Conservation (phyloP, 1,140 invertebrate species). For the Rhizoglyphus robini region DNA sequence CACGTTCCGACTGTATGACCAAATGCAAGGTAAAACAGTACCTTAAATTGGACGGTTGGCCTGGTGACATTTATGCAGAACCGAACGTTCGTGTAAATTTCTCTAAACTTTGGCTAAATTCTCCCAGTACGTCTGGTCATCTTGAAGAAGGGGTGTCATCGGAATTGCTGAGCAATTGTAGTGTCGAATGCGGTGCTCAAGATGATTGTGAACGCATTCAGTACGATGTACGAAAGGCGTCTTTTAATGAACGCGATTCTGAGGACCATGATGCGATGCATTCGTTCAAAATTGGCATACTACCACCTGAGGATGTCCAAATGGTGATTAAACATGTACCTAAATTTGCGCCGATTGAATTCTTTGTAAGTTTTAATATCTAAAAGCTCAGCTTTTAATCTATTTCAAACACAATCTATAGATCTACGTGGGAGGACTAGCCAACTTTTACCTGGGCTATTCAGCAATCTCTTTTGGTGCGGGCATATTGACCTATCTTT, state of each 20-base stretch:
- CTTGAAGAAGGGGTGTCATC: background rate
- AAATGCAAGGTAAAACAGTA: background rate
- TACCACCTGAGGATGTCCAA: background rate
- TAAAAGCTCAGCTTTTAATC: no score
- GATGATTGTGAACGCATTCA: conserved; percentile 6
- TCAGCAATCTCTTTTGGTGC: background rate
- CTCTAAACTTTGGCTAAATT: background rate
- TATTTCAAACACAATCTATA: no score
- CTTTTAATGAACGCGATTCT: background rate
- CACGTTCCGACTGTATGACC: background rate
- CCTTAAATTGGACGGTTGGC: background rate
- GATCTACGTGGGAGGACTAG: conserved; percentile 5
- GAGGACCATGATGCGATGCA: background rate
- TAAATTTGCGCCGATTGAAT: conserved; percentile 1
- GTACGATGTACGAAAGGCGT: background rate
- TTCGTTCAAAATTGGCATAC: background rate
- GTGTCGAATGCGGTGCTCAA: background rate
- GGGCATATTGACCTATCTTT: background rate
- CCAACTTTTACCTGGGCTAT: background rate
- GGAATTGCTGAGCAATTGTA: background rate
- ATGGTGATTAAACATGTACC: conserved; percentile 9
- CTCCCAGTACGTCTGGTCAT: background rate
- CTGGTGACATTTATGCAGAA: conserved; percentile 1
- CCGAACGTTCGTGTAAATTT: background rate
- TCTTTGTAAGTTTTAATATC: background rate